Evolutionary conservation across 2,113 vertebrate species (phyloP), one percentile per base, ranked within the genome.

Genomic region (Scalopus aquaticus): DNA sequence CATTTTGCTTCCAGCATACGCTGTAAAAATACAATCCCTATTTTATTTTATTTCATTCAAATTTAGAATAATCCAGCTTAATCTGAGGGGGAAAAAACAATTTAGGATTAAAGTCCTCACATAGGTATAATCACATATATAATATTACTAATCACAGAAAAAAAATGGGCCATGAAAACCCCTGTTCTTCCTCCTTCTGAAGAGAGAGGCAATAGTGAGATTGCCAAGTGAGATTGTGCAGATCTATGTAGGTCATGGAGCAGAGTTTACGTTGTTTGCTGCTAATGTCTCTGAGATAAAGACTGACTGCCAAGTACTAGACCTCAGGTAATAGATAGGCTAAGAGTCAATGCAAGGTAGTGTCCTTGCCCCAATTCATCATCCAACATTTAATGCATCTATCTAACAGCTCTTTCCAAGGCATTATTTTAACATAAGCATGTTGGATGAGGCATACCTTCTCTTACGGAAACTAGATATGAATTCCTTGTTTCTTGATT

Each of bases 21-120:
- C 73, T 85, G 17, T 76, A 86, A 94, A 90, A 77, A 37, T n/a
- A 67, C 5, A 65, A 80, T 92, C 44, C 69, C 49, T 83, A 13
- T 83, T 79, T 69, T 11, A 77, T 72, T 62, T 46, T 37, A 51
- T 28, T 35, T 80, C 16, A 85, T 35, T 79, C 28, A 91, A 39
- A 35, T 6, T 62, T 12, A 78, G 56, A 69, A 93, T 62, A 62
- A 2, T 30, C 22, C 28, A 28, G 2, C 5, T 62, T 62, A 65
- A 60, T 26, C 2, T 24, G 22, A 28, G 20, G 7, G 49, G 46
- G 17, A 51, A 46, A 88, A 42, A 0, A 4, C n/a, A 11, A 39
- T 58, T 44, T 42, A 58, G 58, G 32, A 76, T 42, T 19, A 20
- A 69, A 73, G 26, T 78, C 15, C 28, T 95, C 77, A 79, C 3